phyloP scores from a whole-genome alignment of 1,140 invertebrate species.

The Triops longicaudatus region DNA sequence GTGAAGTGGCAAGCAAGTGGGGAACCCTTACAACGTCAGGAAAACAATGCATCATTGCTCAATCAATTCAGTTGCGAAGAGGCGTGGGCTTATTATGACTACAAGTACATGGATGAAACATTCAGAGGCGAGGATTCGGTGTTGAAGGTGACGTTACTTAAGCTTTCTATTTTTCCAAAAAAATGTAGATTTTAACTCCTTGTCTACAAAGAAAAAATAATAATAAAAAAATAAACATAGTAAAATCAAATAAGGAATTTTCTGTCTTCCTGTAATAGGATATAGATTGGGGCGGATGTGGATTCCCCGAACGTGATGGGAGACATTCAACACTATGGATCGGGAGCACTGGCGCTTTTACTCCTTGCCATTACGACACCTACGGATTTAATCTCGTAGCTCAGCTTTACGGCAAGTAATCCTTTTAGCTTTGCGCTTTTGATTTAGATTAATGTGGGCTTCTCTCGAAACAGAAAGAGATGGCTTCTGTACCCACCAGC shows the following conservation, averaged over 20 bases:
- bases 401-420: slow-evolving; percentile 74
- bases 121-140: slow-evolving; percentile 52
- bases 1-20: slow-evolving; percentile 38
- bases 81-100: slow-evolving; percentile 72
- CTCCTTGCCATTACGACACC: slow-evolving; percentile 87
- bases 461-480: slow-evolving; percentile 58
- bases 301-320: slow-evolving; percentile 57
- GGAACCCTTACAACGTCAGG: slow-evolving; percentile 35
- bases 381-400: slow-evolving; percentile 89
- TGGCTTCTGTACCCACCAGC: slow-evolving; percentile 88
- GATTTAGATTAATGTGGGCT: slow-evolving; percentile 33
- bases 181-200: too few relatives aligned
- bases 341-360: slow-evolving; percentile 76
- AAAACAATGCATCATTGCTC: slow-evolving; percentile 30
- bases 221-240: too few relatives aligned
- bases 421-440: slow-evolving; percentile 23
- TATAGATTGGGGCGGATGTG: slow-evolving; percentile 65
- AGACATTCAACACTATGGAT: slow-evolving; percentile 80
- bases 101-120: slow-evolving; percentile 68
- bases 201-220: too few relatives aligned
- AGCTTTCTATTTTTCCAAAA: too few relatives aligned
- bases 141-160: slow-evolving; percentile 47
- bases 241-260: slow-evolving; percentile 20
- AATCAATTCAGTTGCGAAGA: slow-evolving; percentile 28
- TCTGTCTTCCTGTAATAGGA: slow-evolving; percentile 41